Evolutionary conservation across 2,888 invertebrate species (phyloP).

Genomic region (Junonia oenone): DNA sequence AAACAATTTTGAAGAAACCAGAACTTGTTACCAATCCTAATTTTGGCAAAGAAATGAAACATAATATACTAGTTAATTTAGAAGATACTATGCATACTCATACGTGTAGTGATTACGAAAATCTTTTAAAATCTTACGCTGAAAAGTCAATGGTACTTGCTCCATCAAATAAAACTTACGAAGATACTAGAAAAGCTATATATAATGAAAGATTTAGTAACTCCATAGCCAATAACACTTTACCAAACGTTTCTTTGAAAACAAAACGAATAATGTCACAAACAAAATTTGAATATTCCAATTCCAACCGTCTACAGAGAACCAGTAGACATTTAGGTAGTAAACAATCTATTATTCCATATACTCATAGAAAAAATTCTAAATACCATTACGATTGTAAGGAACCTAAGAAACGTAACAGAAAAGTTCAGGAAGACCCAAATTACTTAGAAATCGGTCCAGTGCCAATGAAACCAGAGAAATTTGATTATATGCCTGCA

Average conservation of each 20-base stretch:
- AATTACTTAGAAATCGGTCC: constrained; percentile 25
- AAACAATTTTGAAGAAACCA: constrained; percentile 22
- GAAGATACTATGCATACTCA: constrained; percentile 33
- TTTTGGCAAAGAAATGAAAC: constrained; percentile 3
- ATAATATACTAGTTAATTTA: constrained; percentile 5
- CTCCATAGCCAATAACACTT: constrained; percentile 23
- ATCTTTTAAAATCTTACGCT: constrained; percentile 14
- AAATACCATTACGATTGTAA: constrained; percentile 50
- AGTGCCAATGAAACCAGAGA: constrained; percentile 21
- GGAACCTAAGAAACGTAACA: constrained; percentile 27
- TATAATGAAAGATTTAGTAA: constrained; percentile 62
- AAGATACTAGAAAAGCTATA: constrained; percentile 38
- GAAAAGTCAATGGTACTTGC: constrained; percentile 1
- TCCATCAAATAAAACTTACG: background rate
- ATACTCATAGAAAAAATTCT: constrained; percentile 42
- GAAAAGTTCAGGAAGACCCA: constrained; percentile 23
- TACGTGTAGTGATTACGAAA: constrained; percentile 14
- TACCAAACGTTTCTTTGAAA: background rate
- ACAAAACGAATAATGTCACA: constrained; percentile 8
- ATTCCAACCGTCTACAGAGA: background rate
- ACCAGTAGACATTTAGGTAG: background rate
- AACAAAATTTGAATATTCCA: constrained; percentile 9
- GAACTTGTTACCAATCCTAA: constrained; percentile 5
- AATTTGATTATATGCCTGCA: constrained; percentile 20
- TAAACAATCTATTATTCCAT: constrained; percentile 37